Evolutionary conservation across 2,797 vertebrate species (phyloP).

Genomic region (Salarias fasciatus): DNA sequence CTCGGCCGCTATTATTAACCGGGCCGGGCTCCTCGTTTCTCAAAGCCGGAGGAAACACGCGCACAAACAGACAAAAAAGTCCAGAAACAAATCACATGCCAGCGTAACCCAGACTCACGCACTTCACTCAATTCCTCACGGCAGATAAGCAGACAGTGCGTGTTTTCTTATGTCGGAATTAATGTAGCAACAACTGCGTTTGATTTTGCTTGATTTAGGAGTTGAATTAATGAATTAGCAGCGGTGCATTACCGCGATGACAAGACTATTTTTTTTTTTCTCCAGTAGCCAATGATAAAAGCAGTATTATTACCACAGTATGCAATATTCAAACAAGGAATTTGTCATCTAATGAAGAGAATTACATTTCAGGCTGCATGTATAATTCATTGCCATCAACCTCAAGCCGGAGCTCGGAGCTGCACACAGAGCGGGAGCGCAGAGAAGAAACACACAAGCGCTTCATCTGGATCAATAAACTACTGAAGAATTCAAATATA

Average conservation of each 20-base stretch:
- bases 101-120: constrained; percentile 15
- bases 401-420: constrained; percentile 69
- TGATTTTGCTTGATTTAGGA: constrained; percentile 64
- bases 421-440: constrained; percentile 67
- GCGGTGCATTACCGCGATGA: constrained; percentile 61
- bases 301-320: constrained; percentile 78
- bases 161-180: constrained; percentile 56
- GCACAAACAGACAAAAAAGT: constrained; percentile 37
- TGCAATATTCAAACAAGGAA: constrained; percentile 81
- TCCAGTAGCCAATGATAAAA: constrained; percentile 70
- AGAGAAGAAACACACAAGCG: constrained; percentile 61
- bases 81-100: constrained; percentile 25
- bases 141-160: constrained; percentile 48
- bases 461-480: constrained; percentile 68
- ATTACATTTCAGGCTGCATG: constrained; percentile 78
- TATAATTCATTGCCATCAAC: constrained; percentile 78
- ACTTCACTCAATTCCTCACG: constrained; percentile 40
- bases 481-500: constrained; percentile 48
- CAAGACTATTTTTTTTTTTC: constrained; percentile 71
- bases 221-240: constrained; percentile 75
- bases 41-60: constrained; percentile 60
- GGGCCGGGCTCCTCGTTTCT: constrained; percentile 67
- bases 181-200: constrained; percentile 63
- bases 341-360: constrained; percentile 82
- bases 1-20: constrained; percentile 78